These are phyloP conservation scores for Gallinago jamesoni DNA, from an alignment of 2,113 vertebrate species.

Conservation along the genomic window DNA sequence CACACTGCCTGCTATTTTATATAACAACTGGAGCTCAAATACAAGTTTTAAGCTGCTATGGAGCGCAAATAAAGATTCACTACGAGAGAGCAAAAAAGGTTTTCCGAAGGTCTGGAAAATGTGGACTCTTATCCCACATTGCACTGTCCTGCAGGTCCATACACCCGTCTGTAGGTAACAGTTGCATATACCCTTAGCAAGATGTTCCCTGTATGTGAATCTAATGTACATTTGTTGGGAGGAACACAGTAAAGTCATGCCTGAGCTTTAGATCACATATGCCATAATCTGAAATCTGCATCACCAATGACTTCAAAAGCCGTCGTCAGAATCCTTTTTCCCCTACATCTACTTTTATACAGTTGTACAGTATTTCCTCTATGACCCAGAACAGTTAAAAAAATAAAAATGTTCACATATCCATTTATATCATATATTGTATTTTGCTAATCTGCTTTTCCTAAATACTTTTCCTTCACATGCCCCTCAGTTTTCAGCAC, in stretches of 20 bases:
- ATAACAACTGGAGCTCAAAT: neutral
- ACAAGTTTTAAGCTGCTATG: neutral
- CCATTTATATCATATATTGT: neutral
- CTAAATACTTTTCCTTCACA: neutral
- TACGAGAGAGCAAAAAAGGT: neutral
- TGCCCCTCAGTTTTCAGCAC: neutral
- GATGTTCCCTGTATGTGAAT: neutral
- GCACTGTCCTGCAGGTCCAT: no score
- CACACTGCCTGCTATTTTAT: neutral
- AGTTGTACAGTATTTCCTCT: neutral
- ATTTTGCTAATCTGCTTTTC: neutral
- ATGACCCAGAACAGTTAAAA: neutral
- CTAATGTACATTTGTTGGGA: neutral
- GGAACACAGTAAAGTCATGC: neutral
- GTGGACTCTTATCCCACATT: neutral
- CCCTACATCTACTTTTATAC: neutral
- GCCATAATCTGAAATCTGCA: neutral
- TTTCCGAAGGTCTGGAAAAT: neutral
- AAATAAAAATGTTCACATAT: neutral
- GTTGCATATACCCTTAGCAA: neutral
- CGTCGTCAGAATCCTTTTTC: accelerated
- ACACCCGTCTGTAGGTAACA: neutral
- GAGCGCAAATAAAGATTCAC: neutral
- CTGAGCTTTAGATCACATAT: neutral
- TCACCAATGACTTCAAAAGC: neutral